phyloP scores from a whole-genome alignment of 2,888 invertebrate species.

The Azorinus chamasolen region DNA sequence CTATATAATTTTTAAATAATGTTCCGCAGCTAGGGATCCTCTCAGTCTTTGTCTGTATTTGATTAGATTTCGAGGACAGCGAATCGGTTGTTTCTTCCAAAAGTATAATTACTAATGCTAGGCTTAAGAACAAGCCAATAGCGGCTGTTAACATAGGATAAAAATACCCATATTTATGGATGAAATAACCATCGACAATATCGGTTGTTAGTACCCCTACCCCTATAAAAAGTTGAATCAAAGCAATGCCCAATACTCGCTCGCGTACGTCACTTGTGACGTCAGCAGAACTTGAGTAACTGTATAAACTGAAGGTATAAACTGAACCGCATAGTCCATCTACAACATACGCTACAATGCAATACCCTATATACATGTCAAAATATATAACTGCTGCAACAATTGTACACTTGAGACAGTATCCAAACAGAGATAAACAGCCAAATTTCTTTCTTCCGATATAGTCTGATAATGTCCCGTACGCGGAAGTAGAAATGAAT shows the following conservation, averaged over 20 bases:
- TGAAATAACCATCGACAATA: no score
- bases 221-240: no score
- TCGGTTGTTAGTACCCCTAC: no score
- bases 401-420: constrained; percentile 10
- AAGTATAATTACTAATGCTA: no score
- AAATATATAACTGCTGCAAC: constrained; percentile 29
- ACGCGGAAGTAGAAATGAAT: constrained; percentile 24
- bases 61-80: no score
- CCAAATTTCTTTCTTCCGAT: constrained; percentile 32
- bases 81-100: no score
- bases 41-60: no score
- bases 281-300: constrained; percentile 25
- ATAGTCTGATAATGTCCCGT: constrained; percentile 35
- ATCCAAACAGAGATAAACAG: constrained; percentile 21
- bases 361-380: constrained; percentile 28
- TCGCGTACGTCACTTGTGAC: constrained; percentile 12
- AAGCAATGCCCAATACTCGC: constrained; percentile 17
- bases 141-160: no score
- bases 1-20: no score
- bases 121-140: no score
- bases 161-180: no score
- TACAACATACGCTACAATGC: constrained; percentile 14
- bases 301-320: constrained; percentile 8
- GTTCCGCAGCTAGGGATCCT: no score
- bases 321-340: constrained; percentile 33